Conservation (phyloP, 2,113 vertebrate genomes). For the Theristicus caerulescens region DNA sequence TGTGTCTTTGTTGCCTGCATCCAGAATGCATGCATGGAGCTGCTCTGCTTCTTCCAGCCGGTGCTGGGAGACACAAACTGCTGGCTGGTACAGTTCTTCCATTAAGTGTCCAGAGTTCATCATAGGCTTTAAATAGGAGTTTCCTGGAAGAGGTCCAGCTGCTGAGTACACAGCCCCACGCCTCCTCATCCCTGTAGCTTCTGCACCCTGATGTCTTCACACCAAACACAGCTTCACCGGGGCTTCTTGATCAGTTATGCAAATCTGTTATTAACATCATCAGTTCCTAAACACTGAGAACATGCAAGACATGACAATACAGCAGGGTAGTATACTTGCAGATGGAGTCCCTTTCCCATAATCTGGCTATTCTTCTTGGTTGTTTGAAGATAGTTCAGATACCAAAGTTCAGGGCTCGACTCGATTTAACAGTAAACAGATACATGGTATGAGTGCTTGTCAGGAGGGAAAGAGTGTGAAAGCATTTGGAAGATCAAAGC, state of each 20-base stretch:
- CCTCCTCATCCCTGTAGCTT: neutral
- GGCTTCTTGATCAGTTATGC: neutral
- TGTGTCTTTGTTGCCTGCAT: neutral
- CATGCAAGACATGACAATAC: accelerated
- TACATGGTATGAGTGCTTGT: neutral
- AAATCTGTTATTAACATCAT: neutral
- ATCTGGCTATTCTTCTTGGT: neutral
- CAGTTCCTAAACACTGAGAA: neutral
- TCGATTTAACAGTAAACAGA: neutral
- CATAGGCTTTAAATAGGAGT: neutral
- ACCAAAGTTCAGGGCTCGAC: neutral
- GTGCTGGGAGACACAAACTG: neutral
- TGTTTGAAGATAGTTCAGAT: neutral
- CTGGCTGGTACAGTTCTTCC: neutral
- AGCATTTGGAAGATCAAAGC: constrained; percentile 21
- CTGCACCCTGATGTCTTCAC: neutral
- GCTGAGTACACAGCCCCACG: neutral
- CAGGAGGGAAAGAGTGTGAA: neutral
- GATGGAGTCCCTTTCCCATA: neutral
- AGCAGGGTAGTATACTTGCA: neutral
- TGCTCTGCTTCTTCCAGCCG: neutral
- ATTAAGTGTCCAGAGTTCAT: neutral
- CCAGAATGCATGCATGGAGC: neutral
- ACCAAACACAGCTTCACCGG: neutral
- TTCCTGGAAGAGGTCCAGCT: neutral